Base-by-base conservation (phyloP, 2,888 invertebrate species). In the Pseudococcus viburni region DNA sequence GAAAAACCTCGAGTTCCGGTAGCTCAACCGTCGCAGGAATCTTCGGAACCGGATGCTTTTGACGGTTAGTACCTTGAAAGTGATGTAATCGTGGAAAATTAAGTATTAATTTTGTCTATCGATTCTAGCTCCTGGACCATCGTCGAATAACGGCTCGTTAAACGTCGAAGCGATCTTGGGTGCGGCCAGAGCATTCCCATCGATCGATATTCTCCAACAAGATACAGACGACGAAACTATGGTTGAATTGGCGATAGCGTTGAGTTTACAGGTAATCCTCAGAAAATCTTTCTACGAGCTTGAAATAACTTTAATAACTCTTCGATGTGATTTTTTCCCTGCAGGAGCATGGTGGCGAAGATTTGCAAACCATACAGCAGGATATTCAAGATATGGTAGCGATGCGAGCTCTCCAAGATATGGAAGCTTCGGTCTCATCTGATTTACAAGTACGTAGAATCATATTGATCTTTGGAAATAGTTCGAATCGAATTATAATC, bases 191-290 rank as follows among this genome's bases (percentile, higher is more conserved):
- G 94, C 95, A 84, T 95, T 97, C 90, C 96, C 96, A 86, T 96
- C 95, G 0, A 92, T 98, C 42, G 92, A 98, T 9, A 97, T 97
- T 91, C 94, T 98, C 86, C 97, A 97, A 17, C 96, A 97, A n/a
- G 98, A 98, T 92, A 97, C 97, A 0, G 98, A 98, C 91, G 98
- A 99, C 91, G 98, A 98, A 92, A 96, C 98, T 0, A 98, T 99
- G 95, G 97, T 99, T 89, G 98, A 98, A 92, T 93, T 99, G 90
- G 99, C 98, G 2, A 98, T 99, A 90, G 98, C 98, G 0, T 93
- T 99, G 1, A 98, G 98, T 90, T 93, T 99, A 46, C 98, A 98
- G 89, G 91, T 90, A 89, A 90, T 33, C 3, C 26, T 33, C 26
- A 33, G 26, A 33, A 3, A 33, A 33, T 33, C n/a, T n/a, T n/a